phyloP scores from a whole-genome alignment of 2,113 vertebrate genomes.

The Pygoscelis adeliae region DNA sequence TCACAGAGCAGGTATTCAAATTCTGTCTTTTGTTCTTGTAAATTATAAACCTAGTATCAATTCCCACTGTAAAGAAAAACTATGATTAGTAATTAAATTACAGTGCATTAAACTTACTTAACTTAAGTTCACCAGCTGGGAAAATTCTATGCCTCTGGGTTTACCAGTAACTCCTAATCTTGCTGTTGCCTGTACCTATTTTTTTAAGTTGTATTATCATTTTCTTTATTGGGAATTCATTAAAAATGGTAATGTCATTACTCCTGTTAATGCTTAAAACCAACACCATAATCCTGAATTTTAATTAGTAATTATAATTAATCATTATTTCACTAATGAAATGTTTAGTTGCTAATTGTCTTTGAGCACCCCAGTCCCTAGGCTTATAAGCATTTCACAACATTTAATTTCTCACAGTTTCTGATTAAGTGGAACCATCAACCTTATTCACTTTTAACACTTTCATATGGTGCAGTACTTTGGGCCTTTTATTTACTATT shows the following conservation, averaged over 20 bases:
- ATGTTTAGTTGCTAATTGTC: slow-evolving; percentile 84
- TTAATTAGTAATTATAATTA: slow-evolving; percentile 88
- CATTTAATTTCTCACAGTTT: slow-evolving; percentile 63
- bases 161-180: slow-evolving; percentile 78
- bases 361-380: slow-evolving; percentile 77
- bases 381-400: slow-evolving; percentile 74
- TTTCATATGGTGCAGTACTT: not conserved
- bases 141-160: slow-evolving; percentile 73
- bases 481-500: not conserved
- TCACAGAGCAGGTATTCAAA: slow-evolving; percentile 41
- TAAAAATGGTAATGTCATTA: slow-evolving; percentile 82
- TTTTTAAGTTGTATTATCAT: slow-evolving; percentile 64
- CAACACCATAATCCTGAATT: slow-evolving; percentile 83
- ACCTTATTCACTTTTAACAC: slow-evolving; percentile 49
- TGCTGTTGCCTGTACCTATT: slow-evolving; percentile 59
- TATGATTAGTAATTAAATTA: slow-evolving; percentile 83
- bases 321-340: slow-evolving; percentile 86
- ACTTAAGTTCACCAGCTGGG: slow-evolving; percentile 77
- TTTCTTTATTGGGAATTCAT: slow-evolving; percentile 79
- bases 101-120: slow-evolving; percentile 80
- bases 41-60: slow-evolving; percentile 68
- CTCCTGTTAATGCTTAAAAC: slow-evolving; percentile 79
- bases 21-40: slow-evolving; percentile 59
- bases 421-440: slow-evolving; percentile 63
- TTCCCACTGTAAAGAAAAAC: slow-evolving; percentile 70